A percentile compares a stretch with the other conserved stretches of the same genome.
phyloP scores from a whole-genome alignment of 2,888 invertebrate genomes.

The Agrochola macilenta region DNA sequence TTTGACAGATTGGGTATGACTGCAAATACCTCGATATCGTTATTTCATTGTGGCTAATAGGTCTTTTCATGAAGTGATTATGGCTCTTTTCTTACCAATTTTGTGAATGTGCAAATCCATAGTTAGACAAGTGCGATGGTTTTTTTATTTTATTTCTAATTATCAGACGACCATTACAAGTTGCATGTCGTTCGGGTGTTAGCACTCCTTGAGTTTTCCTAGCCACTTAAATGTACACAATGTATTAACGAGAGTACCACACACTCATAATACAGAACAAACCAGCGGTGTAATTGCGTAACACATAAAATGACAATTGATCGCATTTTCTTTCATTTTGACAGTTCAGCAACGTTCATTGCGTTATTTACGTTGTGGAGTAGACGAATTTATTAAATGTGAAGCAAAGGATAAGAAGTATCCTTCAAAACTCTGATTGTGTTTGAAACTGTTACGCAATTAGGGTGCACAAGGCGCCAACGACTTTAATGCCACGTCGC shows the following conservation, averaged over 20 bases:
- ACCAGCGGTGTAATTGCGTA: background rate
- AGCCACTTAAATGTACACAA: background rate
- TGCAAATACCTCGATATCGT: background rate
- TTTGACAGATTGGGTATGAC: constrained; percentile 7
- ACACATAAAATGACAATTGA: too few species aligned
- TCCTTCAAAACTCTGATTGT: too few species aligned
- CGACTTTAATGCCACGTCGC: background rate
- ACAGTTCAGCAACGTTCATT: too few species aligned
- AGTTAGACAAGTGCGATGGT: background rate
- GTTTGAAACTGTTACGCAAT: too few species aligned
- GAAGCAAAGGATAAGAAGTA: too few species aligned
- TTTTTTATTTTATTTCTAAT: background rate
- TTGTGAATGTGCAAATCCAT: background rate
- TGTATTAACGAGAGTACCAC: background rate
- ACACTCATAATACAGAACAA: background rate
- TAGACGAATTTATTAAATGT: too few species aligned
- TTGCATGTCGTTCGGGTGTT: background rate
- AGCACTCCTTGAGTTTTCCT: background rate
- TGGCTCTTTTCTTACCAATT: background rate
- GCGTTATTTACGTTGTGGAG: too few species aligned
- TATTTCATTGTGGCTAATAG: background rate
- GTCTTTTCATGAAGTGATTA: background rate
- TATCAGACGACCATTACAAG: background rate
- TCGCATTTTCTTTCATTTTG: too few species aligned
- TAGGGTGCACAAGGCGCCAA: background rate